phyloP scores from a whole-genome alignment of 2,113 vertebrate genomes.

The Anoura caudifer region DNA sequence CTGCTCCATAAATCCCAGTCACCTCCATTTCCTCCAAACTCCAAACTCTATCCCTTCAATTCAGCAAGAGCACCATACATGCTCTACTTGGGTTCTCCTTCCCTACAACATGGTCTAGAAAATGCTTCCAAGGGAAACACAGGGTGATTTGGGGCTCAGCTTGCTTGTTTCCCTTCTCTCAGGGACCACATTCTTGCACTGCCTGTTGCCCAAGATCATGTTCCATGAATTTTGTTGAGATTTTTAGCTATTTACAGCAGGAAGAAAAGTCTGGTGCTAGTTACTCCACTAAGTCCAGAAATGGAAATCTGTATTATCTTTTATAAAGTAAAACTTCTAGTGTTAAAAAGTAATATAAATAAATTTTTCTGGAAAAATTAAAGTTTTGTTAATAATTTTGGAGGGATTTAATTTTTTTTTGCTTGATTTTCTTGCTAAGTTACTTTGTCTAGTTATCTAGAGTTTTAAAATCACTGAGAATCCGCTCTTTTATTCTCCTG shows the following conservation, averaged over 20 bases:
- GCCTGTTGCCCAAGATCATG: neutral
- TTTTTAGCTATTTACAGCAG: neutral
- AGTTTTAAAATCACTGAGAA: constrained; percentile 48
- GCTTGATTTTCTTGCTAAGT: neutral
- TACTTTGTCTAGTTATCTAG: neutral
- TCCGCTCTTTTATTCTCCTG: constrained; percentile 13
- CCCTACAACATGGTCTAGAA: neutral
- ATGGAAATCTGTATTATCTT: neutral
- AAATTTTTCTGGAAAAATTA: constrained; percentile 13
- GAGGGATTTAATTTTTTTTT: neutral
- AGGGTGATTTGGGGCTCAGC: no score
- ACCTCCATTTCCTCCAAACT: neutral
- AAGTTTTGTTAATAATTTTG: neutral
- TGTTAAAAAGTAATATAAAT: constrained; percentile 25
- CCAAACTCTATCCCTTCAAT: neutral
- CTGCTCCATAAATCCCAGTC: neutral
- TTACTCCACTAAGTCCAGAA: neutral
- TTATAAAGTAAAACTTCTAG: neutral
- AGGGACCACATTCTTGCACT: neutral
- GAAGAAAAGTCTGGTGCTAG: neutral
- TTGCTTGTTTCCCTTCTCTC: neutral
- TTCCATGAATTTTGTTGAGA: neutral
- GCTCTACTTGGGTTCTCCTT: neutral
- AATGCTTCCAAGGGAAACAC: neutral
- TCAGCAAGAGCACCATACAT: neutral